Conservation (phyloP, 2,113 vertebrate species). For the Zapornia atra region DNA sequence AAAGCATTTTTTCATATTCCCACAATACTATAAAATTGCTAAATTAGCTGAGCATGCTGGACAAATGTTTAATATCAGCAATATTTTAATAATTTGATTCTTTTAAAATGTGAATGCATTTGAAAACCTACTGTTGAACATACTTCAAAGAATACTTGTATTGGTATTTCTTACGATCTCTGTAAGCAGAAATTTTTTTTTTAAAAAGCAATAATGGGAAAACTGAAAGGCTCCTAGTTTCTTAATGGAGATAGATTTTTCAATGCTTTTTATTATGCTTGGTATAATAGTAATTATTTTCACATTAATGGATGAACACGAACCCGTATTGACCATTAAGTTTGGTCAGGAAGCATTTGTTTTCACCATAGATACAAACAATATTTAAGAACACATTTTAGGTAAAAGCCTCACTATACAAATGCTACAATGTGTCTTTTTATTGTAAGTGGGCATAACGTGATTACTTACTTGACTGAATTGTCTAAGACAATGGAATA, state of each 20-base stretch:
- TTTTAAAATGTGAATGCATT: not conserved
- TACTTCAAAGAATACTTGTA: not conserved
- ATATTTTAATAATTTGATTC: conserved; percentile 15
- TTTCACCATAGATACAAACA: not conserved
- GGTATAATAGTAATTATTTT: not conserved
- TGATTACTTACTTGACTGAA: not conserved
- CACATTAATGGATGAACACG: not conserved
- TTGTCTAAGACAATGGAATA: not conserved
- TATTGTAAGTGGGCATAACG: not conserved
- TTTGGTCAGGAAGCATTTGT: not conserved
- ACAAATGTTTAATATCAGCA: conserved; percentile 17
- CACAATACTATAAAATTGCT: not conserved
- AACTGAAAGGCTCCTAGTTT: not conserved
- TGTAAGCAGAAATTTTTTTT: not conserved
- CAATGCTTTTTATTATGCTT: not conserved
- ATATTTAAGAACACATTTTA: not conserved
- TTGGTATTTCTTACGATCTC: not conserved
- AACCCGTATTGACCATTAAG: not conserved
- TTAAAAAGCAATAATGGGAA: not conserved
- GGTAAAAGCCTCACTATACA: not conserved
- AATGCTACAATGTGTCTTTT: not conserved
- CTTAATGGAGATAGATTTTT: not conserved
- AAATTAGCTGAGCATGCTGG: conserved; percentile 3
- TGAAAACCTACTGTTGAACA: not conserved
- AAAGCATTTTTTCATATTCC: not conserved